Conservation (phyloP, 1,140 invertebrate species). For the fruit fly (Drosophila melanogaster) region Release_6_plus_ISO1_MT NT_033779.5:18459001-18459500, state of each 20-base stretch:
- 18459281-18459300: neutral
- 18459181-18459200: conserved; percentile 38
- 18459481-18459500: too few species aligned
- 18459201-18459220: conserved; percentile 14
- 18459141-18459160: conserved; percentile 49
- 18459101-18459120: conserved; percentile 5
- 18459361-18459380: neutral
- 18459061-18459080: conserved; percentile 77
- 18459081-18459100: conserved; percentile 29
- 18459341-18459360: conserved; percentile 1
- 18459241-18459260: neutral
- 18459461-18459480: too few species aligned
- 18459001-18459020: conserved; percentile 65
- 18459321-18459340: neutral
- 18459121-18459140: conserved; percentile 5
- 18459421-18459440: too few species aligned
- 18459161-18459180: conserved; percentile 61
- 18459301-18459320: conserved; percentile 14
- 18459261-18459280: neutral
- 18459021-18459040: conserved; percentile 61
- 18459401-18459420: neutral
- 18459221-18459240: neutral
- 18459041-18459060: conserved; percentile 51
- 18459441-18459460: too few species aligned
- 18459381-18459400: neutral